Evolutionary conservation across 1,140 invertebrate genomes (phyloP), one percentile per base, ranked within the genome.

Genomic region (Achroia grisella): DNA sequence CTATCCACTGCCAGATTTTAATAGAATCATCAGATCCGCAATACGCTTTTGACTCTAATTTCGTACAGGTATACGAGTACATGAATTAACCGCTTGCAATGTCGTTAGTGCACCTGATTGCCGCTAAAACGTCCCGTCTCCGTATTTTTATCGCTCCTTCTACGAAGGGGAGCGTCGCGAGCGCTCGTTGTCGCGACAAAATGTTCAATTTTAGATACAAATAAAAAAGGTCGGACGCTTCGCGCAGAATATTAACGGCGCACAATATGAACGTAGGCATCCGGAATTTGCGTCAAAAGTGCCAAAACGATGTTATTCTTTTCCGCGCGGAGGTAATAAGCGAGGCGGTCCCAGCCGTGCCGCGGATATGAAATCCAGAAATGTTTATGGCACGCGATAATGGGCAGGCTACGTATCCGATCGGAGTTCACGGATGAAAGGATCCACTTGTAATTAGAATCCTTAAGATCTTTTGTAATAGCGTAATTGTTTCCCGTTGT

Each of bases 171-270:
- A 71, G 72, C 61, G 51, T 47, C 56, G 68, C 65, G 62, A 56
- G 62, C 71, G 64, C 67, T 70, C 78, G 72, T 79, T 74, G 74
- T 75, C 70, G 68, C 77, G 71, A 82, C 81, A 81, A 85, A 85
- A 82, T 81, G 81, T 82, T 78, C 78, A 82, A 85, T 82, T 85
- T 85, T 82, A 78, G 78, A 82, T 81, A 82, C 81, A 82, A 85
- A 85, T 82, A 82, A 85, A 85, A 85, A 85, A 85, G 81, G 81
- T 82, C 75, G 75, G 75, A 82, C 79, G 77, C 71, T 69, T 68
- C 55, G 78, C 67, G 51, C 73, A 67, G 81, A 85, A 85, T 85
- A 85, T 82, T 85, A 85, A 85, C 77, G 73, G 77, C 75, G 64
- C 71, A 81, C 71, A 85, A 85, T 81, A 85, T 85, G 78, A 82